phyloP scores from a whole-genome alignment of 2,797 vertebrate genomes.

The Pelobates cultripes region DNA sequence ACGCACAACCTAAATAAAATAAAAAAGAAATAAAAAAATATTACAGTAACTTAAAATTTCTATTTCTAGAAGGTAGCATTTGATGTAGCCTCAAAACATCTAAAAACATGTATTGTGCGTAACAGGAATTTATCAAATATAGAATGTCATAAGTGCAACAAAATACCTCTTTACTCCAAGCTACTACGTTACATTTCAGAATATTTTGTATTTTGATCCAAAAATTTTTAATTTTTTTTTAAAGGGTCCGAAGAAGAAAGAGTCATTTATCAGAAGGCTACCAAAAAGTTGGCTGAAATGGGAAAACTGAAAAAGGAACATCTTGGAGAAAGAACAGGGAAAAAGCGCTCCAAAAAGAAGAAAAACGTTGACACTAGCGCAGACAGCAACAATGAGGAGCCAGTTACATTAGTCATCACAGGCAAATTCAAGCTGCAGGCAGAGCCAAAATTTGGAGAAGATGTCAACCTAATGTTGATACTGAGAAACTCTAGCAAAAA shows the following conservation, averaged over 20 bases:
- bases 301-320: constrained; percentile 10
- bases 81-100: too few relatives aligned
- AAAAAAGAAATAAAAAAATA: too few relatives aligned
- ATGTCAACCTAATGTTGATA: constrained; percentile 65
- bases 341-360: constrained; percentile 14
- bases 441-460: constrained; percentile 66
- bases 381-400: not conserved
- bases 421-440: constrained; percentile 69
- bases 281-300: constrained; percentile 59
- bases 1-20: too few relatives aligned
- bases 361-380: not conserved
- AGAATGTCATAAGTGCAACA: too few relatives aligned
- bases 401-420: constrained; percentile 61
- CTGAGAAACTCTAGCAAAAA: constrained; percentile 66
- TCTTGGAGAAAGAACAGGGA: not conserved
- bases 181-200: too few relatives aligned
- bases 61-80: too few relatives aligned
- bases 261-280: constrained; percentile 66
- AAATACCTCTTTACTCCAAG: too few relatives aligned
- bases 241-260: constrained; percentile 72
- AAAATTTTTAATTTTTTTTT: too few relatives aligned
- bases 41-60: too few relatives aligned
- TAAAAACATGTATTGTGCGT: too few relatives aligned
- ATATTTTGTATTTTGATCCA: too few relatives aligned
- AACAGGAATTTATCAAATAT: too few relatives aligned